Percentiles rank a stretch among this genome's conserved stretches.
Evolutionary conservation across 1,140 invertebrate species (phyloP).

Genomic region (Holotrichia oblita): DNA sequence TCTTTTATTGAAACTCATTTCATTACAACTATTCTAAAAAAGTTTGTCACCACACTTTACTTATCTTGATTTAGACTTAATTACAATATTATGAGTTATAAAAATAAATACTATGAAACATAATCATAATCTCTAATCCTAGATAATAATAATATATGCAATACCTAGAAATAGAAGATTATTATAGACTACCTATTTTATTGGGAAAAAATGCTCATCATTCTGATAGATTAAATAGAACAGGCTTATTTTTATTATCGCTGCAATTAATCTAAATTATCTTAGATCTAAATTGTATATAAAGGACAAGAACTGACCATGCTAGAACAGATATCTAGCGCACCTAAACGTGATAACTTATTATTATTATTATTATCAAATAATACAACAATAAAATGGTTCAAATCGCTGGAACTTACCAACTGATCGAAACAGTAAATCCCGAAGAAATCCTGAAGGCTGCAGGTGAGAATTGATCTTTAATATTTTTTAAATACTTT

Average conservation of each 20-base stretch:
- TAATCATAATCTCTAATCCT: too few relatives aligned
- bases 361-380: neutral
- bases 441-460: neutral
- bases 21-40: too few relatives aligned
- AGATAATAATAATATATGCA: too few relatives aligned
- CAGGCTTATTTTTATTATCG: neutral
- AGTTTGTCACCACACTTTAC: too few relatives aligned
- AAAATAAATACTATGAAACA: too few relatives aligned
- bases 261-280: neutral
- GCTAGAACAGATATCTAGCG: neutral
- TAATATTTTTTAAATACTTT: neutral
- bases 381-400: neutral
- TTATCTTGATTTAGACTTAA: too few relatives aligned
- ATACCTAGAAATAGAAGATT: neutral
- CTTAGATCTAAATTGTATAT: neutral
- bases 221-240: neutral
- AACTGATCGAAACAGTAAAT: neutral
- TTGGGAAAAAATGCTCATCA: neutral
- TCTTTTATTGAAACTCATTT: too few relatives aligned
- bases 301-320: neutral
- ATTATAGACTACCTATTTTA: neutral
- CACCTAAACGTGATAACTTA: neutral
- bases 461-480: neutral
- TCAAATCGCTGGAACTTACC: conserved; percentile 13
- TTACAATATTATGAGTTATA: too few relatives aligned